Evolutionary conservation across 2,113 vertebrate species (phyloP), one percentile per base, ranked within the genome.

Genomic region (Aegotheles bennettii): DNA sequence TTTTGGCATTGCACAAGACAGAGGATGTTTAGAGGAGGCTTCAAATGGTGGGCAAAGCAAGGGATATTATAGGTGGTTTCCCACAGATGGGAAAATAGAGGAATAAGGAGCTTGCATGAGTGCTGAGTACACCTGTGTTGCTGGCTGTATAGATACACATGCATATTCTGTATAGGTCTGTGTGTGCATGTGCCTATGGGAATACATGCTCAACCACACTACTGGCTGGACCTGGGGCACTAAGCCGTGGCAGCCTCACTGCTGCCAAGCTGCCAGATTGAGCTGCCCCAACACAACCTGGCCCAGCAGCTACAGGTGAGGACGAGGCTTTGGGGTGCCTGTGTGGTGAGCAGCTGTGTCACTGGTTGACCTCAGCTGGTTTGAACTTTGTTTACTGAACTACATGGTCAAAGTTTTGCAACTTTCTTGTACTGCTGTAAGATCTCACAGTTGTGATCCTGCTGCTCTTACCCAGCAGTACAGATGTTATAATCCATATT

Each of bases 291-390:
- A 4, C 42, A 31, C 0, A 0, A 15, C 16, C 3, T 3, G 18
- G 50, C 14, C 50, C 56, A 51, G 77, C 24, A 51, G 50, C 19
- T 42, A 13, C 1, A 0, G 23, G 7, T 4, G 38, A 57, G 21
- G 71, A 21, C 5, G 3, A 38, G 33, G 16, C n/a, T 57, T 43
- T 17, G 20, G 48, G 24, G 6, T 16, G 38, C 24, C 14, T 23
- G 25, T 1, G 3, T 2, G 0, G 16, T 8, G 6, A 35, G 61
- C 47, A 75, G 36, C 63, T n/a, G 3, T 6, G 4, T 17, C 24
- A 3, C 50, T 19, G 29, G 14, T 6, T 51, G 11, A 40, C 36
- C 28, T 60, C 50, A 19, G 6, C 48, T 31, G 26, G 13, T 68
- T 48, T 40, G 31, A 60, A 3, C 8, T 84, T 36, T 24, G 3